phyloP scores from a whole-genome alignment of 2,797 vertebrate genomes.

The Trematomus bernacchii region DNA sequence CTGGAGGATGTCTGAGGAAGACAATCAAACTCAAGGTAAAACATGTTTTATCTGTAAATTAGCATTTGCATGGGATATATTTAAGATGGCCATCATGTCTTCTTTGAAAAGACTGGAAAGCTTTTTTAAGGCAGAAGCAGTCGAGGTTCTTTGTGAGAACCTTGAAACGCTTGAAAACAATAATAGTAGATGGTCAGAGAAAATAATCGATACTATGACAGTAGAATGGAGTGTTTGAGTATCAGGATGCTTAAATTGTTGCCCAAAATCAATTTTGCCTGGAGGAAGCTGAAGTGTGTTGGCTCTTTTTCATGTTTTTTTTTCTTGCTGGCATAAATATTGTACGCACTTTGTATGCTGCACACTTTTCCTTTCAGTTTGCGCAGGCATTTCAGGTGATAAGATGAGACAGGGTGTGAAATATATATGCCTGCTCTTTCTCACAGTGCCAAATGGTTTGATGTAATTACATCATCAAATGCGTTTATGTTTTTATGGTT shows the following conservation, averaged over 20 bases:
- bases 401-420: slow-evolving; percentile 47
- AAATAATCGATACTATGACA: not conserved
- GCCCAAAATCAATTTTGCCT: slow-evolving; percentile 44
- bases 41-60: slow-evolving; percentile 30
- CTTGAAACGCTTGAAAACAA: not conserved
- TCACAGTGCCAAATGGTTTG: slow-evolving; percentile 25
- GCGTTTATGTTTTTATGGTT: slow-evolving; percentile 44
- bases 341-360: slow-evolving; percentile 30
- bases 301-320: slow-evolving; percentile 39
- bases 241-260: slow-evolving; percentile 34
- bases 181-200: not conserved
- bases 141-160: not conserved
- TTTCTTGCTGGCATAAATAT: slow-evolving; percentile 54
- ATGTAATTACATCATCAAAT: slow-evolving; percentile 43
- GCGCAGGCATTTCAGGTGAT: slow-evolving; percentile 44
- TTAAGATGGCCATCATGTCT: not conserved
- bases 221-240: slow-evolving; percentile 16
- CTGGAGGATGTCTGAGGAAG: slow-evolving; percentile 68
- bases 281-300: slow-evolving; percentile 36
- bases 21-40: slow-evolving; percentile 79
- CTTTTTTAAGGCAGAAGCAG: not conserved
- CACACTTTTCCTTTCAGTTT: slow-evolving; percentile 41
- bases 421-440: slow-evolving; percentile 29
- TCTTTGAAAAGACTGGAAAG: not conserved
- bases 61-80: not conserved